Base-by-base conservation (phyloP, 1,140 invertebrate species). In the Cyclina sinensis region DNA sequence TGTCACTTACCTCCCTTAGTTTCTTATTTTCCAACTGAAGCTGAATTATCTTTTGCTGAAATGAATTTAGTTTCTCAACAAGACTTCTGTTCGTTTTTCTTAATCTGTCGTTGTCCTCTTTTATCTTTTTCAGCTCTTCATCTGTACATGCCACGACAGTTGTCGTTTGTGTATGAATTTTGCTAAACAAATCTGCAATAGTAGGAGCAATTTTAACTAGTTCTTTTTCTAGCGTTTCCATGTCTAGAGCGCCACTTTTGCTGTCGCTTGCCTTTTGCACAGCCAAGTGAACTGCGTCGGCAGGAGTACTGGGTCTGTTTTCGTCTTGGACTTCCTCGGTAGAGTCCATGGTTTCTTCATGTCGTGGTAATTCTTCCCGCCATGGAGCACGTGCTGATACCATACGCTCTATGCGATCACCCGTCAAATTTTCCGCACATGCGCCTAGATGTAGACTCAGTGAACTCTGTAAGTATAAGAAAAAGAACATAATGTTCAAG, bases 1-100 rank as follows among this genome's bases (percentile, higher is more conserved):
- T 90, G 62, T 91, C 90, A 65, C 84, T 90, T 21, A 82, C 54
- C 30, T 92, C 90, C 27, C 91, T 89, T 0, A 92, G 70, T 57
- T 91, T 92, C 65, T 92, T 92, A 46, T 92, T 92, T 57, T 92
- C 91, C 35, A 92, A 62, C 39, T 92, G 91, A 24, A 92, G 85
- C 35, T 90, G 89, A 51, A 92, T 92, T 48, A 92, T 92, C 73
- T 90, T 92, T 73, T 92, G 91, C 46, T 92, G 91, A 39, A 92
- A 92, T n/a, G 86, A 88, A 76, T 92, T 92, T 21, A 92, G 65
- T 57, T 92, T 92, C 76, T 92, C 91, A 54, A 92, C 90, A 35
- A 92, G 79, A 16, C 85, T 82, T 79, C 90, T 80, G 57, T 92
- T 92, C n/a, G 91, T 92, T 91, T 92, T 92, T 27, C 91, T 65